Evolutionary conservation across 2,888 invertebrate genomes (phyloP), one percentile per base, ranked within the genome.

Genomic region (Hyposoter dolosus): DNA sequence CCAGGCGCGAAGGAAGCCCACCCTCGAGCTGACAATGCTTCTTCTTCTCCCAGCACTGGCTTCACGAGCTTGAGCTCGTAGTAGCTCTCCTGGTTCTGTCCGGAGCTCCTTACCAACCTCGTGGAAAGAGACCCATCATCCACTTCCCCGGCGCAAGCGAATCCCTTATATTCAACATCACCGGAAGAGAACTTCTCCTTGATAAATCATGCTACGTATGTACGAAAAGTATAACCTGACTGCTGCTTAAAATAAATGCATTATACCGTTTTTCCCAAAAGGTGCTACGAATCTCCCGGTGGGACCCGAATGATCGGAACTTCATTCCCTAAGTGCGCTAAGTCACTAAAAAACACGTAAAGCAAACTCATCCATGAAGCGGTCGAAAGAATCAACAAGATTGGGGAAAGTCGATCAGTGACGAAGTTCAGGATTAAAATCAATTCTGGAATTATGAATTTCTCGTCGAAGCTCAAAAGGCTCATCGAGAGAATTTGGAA

Each of bases 71-170:
- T 5, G 10, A 32, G 23, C 28, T 75, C 60, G 7, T 43, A n/a
- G 23, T 50, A 53, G 45, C 45, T 74, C 71, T 81, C 19, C 77
- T 72, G 50, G 66, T 84, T 65, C 66, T 83, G 85, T 65, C 78
- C 75, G 76, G 80, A 83, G 81, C 85, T 77, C 68, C 83, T 87
- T 89, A 86, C 88, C 88, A 89, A 90, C 90, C 91, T 89, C 83
- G 88, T 84, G 88, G 89, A 90, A 90, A 88, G 89, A 86, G 90
- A 91, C 89, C 89, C 89, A 90, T 91, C 89, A 90, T 91, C 90
- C 88, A 91, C 91, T 91, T 89, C 86, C 90, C 91, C 88, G 63
- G 47, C 83, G 83, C 74, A 32, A 78, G 19, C 69, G 15, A 15
- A 15, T 60, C 84, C 85, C 83, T 81, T 85, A n/a, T 68, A 82